A percentile compares a stretch with the other conserved stretches of the same genome.
Evolutionary conservation across 2,113 vertebrate species (phyloP).

Genomic region (Triplophysa siluroides): DNA sequence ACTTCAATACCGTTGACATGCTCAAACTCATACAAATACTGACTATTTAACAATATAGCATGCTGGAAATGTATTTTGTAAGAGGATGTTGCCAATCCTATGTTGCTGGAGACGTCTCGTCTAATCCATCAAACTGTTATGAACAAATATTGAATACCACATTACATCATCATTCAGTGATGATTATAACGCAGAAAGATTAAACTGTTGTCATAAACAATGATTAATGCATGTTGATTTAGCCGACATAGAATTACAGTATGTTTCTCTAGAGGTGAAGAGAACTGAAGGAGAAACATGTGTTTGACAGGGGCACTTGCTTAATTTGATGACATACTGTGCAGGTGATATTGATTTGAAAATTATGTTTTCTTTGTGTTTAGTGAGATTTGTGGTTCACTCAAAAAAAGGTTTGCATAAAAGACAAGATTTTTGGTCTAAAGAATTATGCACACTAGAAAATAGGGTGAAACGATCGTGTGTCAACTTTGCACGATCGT

Average conservation of each 20-base stretch:
- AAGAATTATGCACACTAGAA: neutral
- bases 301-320: neutral
- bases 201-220: neutral
- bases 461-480: too few relatives aligned
- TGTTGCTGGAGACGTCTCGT: neutral
- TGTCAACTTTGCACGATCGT: too few relatives aligned
- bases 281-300: neutral
- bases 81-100: neutral
- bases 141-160: neutral
- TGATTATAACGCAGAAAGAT: neutral
- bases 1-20: conserved; percentile 55
- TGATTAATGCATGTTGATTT: conserved; percentile 7
- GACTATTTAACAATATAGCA: conserved; percentile 15
- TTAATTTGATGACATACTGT: conserved; percentile 3
- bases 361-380: neutral
- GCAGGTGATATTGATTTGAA: neutral
- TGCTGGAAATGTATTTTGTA: conserved; percentile 5
- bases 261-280: neutral
- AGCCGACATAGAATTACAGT: neutral
- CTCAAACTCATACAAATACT: conserved; percentile 46
- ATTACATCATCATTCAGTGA: conserved; percentile 20
- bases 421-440: neutral
- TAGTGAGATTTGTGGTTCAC: neutral
- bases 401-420: too few relatives aligned
- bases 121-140: conserved; percentile 13